Conservation (phyloP, 2,888 invertebrate genomes). For the Drosophila anceps region DNA sequence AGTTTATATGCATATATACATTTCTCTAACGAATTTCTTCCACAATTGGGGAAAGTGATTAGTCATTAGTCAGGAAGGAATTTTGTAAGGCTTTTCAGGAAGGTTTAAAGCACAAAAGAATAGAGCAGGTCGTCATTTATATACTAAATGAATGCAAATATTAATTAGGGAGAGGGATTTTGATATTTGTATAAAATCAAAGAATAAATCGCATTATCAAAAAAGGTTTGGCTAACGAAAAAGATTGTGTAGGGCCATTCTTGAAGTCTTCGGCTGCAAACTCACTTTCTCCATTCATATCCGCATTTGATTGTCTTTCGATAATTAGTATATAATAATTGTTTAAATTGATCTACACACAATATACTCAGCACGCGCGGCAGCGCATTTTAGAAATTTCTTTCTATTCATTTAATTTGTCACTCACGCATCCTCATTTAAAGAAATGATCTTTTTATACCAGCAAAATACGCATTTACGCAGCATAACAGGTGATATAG, state of each 20-base stretch:
- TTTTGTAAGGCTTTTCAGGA: no score
- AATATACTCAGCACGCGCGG: slow-evolving; percentile 47
- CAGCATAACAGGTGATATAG: background rate
- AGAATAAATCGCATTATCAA: background rate
- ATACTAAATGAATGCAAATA: no score
- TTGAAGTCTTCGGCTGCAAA: background rate
- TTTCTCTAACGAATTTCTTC: background rate
- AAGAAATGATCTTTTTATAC: slow-evolving; percentile 6
- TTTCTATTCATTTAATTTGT: slow-evolving; percentile 62
- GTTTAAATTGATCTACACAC: slow-evolving; percentile 62
- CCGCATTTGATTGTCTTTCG: slow-evolving; percentile 38
- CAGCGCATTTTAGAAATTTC: slow-evolving; percentile 25
- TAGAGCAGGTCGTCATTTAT: no score
- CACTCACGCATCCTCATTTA: slow-evolving; percentile 68
- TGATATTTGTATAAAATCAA: no score
- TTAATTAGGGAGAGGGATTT: no score
- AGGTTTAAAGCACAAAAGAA: no score
- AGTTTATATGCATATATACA: background rate
- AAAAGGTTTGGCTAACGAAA: background rate
- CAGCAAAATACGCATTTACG: background rate
- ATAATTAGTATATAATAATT: slow-evolving; percentile 73
- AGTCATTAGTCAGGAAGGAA: no score
- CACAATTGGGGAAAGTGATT: background rate
- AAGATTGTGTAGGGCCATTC: background rate
- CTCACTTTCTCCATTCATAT: slow-evolving; percentile 66